Percentiles rank a stretch among this genome's conserved stretches.
Conservation (phyloP, 2,888 invertebrate genomes). For the Leptinotarsa haldemani region DNA sequence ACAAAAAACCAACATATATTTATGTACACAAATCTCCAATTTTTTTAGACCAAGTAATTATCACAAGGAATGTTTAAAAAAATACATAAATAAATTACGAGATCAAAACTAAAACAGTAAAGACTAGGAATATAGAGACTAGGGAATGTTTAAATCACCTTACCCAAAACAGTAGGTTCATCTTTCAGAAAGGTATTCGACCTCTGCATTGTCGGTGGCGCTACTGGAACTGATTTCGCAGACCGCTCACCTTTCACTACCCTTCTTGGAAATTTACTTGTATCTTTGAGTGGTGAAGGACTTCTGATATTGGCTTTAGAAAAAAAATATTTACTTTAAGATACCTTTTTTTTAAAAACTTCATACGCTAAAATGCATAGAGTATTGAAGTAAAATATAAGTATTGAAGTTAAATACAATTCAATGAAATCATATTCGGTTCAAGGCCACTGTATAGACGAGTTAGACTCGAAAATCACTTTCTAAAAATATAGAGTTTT, state of each 20-base stretch:
- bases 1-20: constrained; percentile 11
- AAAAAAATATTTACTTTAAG: neutral
- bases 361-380: too few relatives aligned
- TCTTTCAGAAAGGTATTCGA: constrained; percentile 83
- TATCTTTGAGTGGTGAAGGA: constrained; percentile 48
- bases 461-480: too few relatives aligned
- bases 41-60: constrained; percentile 23
- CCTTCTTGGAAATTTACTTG: constrained; percentile 40
- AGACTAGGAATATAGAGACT: constrained; percentile 50
- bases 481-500: too few relatives aligned
- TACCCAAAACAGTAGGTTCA: constrained; percentile 75
- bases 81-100: constrained; percentile 37
- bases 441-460: too few relatives aligned
- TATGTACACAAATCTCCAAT: constrained; percentile 23
- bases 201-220: constrained; percentile 67
- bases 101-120: constrained; percentile 49
- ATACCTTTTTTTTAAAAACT: neutral
- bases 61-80: neutral
- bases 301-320: constrained; percentile 44
- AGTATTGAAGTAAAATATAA: too few relatives aligned
- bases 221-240: constrained; percentile 37
- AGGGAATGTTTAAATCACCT: constrained; percentile 50
- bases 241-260: constrained; percentile 32
- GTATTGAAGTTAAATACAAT: too few relatives aligned
- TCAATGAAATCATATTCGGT: too few relatives aligned